These are phyloP conservation scores for Monochamus saltuarius DNA, from an alignment of 1,140 invertebrate genomes.

Conservation along the genomic window DNA sequence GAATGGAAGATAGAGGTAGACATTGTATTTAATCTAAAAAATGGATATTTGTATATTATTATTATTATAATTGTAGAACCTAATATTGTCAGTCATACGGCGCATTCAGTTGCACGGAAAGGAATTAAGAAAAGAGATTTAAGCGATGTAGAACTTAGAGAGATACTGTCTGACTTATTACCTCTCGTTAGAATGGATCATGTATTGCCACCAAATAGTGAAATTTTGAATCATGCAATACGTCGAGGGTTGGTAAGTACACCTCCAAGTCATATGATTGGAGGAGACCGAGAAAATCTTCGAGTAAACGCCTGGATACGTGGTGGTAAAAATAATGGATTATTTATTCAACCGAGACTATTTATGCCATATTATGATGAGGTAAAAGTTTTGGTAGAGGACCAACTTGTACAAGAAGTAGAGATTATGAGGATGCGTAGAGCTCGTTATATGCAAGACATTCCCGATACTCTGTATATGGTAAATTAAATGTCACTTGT, in stretches of 20 bases:
- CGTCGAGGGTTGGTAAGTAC: constrained; percentile 82
- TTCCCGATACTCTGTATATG: constrained; percentile 95
- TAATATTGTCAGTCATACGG: constrained; percentile 87
- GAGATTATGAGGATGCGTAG: constrained; percentile 73
- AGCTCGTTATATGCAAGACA: constrained; percentile 67
- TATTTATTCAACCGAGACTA: constrained; percentile 81
- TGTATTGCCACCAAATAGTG: constrained; percentile 82
- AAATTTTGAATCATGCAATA: constrained; percentile 74
- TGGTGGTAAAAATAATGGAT: constrained; percentile 73
- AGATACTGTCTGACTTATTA: constrained; percentile 81
- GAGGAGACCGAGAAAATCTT: constrained; percentile 67
- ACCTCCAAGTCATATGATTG: constrained; percentile 85
- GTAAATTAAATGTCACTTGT: constrained; percentile 51
- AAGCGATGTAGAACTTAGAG: constrained; percentile 83
- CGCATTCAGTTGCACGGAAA: constrained; percentile 84
- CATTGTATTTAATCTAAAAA: neutral
- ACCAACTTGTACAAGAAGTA: constrained; percentile 77
- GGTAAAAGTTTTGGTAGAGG: constrained; percentile 85
- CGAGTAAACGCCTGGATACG: constrained; percentile 86
- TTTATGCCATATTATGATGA: constrained; percentile 95
- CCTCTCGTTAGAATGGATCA: constrained; percentile 86
- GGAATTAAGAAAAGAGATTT: constrained; percentile 82
- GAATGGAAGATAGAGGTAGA: constrained; percentile 78
- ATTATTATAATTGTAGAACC: constrained; percentile 70
- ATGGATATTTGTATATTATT: neutral